Conservation (phyloP, 92 coral and sea anemone genomes). For the Porites divaricata region DNA sequence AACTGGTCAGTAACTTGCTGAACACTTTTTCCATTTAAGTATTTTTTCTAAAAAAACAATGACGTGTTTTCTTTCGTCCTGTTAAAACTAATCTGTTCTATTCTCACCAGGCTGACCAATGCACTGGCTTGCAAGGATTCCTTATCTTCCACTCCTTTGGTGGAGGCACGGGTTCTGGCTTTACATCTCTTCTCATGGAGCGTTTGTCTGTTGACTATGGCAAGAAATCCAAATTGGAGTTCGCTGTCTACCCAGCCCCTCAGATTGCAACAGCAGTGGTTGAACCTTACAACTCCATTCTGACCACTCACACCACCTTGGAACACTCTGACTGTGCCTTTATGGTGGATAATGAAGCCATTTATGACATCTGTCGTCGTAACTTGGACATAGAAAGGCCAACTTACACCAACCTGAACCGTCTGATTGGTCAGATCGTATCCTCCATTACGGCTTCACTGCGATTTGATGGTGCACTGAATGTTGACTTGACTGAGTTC, state of each 20-base stretch:
- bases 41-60: conserved; percentile 54
- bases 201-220: too few species aligned
- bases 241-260: too few species aligned
- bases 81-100: neutral
- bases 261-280: too few species aligned
- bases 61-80: conserved; percentile 4
- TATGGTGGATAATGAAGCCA: conserved; percentile 98
- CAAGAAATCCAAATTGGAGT: too few species aligned
- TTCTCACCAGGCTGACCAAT: conserved; percentile 84
- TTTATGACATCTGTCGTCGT: conserved; percentile 92
- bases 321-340: conserved; percentile 98
- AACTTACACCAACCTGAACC: conserved; percentile 94
- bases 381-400: conserved; percentile 92
- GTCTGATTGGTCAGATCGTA: conserved; percentile 93
- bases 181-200: conserved; percentile 68
- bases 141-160: conserved; percentile 95
- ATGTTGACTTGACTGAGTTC: too few species aligned
- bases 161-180: conserved; percentile 97
- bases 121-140: conserved; percentile 95
- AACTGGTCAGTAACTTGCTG: conserved; percentile 68
- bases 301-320: neutral
- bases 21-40: conserved; percentile 64
- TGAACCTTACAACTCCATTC: too few species aligned
- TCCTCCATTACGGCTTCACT: conserved; percentile 41
- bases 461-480: too few species aligned